Conservation (phyloP, 2,113 vertebrate genomes). For the Hylia prasina region DNA sequence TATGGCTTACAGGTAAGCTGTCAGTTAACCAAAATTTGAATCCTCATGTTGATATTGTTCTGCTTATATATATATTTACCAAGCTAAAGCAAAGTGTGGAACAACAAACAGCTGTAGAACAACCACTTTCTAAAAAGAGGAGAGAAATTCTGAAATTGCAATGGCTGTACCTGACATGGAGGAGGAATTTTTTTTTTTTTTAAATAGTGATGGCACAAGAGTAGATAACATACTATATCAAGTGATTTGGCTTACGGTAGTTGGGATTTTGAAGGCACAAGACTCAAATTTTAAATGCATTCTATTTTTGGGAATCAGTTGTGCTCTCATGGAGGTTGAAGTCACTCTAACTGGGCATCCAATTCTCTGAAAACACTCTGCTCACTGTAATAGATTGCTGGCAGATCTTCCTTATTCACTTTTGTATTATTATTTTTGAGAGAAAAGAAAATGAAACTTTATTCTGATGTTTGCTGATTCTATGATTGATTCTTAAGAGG, state of each 20-base stretch:
- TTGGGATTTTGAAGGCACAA: neutral
- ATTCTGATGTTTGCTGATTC: neutral
- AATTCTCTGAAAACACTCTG: neutral
- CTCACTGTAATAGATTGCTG: neutral
- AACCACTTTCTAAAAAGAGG: neutral
- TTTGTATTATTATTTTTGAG: neutral
- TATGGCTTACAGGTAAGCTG: neutral
- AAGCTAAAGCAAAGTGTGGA: constrained; percentile 12
- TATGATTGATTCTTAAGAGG: neutral
- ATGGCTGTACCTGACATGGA: neutral
- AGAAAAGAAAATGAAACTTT: neutral
- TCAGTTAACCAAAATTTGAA: neutral
- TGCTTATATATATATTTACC: neutral
- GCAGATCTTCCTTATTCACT: neutral
- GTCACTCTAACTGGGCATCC: neutral
- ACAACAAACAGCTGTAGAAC: neutral
- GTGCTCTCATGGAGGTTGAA: neutral
- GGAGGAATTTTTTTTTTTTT: neutral
- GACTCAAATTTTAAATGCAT: neutral
- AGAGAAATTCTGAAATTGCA: neutral
- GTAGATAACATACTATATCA: neutral
- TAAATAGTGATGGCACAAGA: neutral
- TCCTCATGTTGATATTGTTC: neutral
- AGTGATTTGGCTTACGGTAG: neutral
- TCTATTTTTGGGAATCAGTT: neutral